These are phyloP conservation scores for Nyctibius bracteatus DNA, from an alignment of 2,113 vertebrate species.

Conservation along the genomic window DNA sequence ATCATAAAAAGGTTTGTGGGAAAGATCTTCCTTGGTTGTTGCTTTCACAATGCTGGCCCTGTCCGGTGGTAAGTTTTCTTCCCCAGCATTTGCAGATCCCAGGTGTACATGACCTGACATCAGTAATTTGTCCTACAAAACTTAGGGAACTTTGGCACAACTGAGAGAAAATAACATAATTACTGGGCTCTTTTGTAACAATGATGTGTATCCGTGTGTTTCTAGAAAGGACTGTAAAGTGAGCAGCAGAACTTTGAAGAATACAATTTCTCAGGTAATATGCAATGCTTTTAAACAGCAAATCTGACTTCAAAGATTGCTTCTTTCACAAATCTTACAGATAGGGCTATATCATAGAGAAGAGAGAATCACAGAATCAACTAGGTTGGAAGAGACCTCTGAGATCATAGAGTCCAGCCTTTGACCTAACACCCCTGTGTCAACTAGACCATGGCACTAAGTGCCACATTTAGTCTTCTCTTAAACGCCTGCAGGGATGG, in stretches of 20 bases:
- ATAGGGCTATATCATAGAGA: neutral
- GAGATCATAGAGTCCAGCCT: too few relatives aligned
- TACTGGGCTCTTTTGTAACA: neutral
- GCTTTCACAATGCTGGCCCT: neutral
- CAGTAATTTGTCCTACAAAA: neutral
- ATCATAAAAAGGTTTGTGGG: neutral
- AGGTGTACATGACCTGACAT: neutral
- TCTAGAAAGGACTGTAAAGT: neutral
- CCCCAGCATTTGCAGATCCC: neutral
- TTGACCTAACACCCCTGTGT: too few relatives aligned
- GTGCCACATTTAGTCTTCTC: too few relatives aligned
- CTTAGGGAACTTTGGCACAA: neutral
- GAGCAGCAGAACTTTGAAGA: neutral
- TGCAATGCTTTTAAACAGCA: neutral
- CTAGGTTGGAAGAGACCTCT: too few relatives aligned
- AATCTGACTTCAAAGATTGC: neutral
- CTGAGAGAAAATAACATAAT: neutral
- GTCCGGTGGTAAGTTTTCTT: neutral
- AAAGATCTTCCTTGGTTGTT: neutral
- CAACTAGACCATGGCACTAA: too few relatives aligned
- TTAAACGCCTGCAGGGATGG: too few relatives aligned
- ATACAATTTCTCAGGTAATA: neutral
- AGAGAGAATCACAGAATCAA: too few relatives aligned
- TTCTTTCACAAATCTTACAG: neutral
- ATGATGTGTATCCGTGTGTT: neutral